A percentile compares a stretch with the other conserved stretches of the same genome.
phyloP scores from a whole-genome alignment of 2,113 vertebrate genomes.

The Dendrocopos noguchii region DNA sequence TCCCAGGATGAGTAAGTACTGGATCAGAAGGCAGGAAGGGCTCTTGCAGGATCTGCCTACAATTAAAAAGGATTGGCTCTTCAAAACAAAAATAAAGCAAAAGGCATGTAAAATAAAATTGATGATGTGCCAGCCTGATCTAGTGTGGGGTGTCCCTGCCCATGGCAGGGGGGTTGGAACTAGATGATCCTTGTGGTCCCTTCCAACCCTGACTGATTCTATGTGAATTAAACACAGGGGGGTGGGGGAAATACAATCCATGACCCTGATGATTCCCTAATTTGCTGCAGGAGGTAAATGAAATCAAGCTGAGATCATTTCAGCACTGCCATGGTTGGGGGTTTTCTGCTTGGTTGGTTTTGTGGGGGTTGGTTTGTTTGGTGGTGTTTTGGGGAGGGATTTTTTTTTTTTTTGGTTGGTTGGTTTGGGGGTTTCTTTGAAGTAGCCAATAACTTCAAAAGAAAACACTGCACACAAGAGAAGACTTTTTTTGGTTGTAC shows the following conservation, averaged over 20 bases:
- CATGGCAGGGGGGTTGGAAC: too few relatives aligned
- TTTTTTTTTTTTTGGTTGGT: too few relatives aligned
- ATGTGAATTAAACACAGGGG: neutral
- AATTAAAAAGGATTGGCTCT: neutral
- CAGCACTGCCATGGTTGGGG: neutral
- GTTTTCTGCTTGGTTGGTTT: too few relatives aligned
- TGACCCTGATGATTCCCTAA: neutral
- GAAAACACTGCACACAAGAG: neutral
- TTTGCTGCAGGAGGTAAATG: neutral
- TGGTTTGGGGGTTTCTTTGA: neutral
- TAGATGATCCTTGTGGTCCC: too few relatives aligned
- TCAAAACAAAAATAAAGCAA: neutral
- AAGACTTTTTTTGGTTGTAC: neutral
- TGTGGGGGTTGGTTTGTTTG: too few relatives aligned
- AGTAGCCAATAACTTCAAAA: neutral
- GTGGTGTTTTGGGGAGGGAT: too few relatives aligned
- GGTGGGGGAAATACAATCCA: neutral
- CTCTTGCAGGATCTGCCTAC: neutral
- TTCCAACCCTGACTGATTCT: too few relatives aligned
- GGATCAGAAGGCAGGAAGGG: constrained; percentile 8
- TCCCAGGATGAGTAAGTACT: neutral
- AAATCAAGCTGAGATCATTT: neutral
- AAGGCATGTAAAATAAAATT: neutral
- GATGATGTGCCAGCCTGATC: neutral
- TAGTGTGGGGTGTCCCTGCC: too few relatives aligned